Evolutionary conservation across 2,113 vertebrate genomes (phyloP).

Genomic region (Leptobrachium ailaonicum): DNA sequence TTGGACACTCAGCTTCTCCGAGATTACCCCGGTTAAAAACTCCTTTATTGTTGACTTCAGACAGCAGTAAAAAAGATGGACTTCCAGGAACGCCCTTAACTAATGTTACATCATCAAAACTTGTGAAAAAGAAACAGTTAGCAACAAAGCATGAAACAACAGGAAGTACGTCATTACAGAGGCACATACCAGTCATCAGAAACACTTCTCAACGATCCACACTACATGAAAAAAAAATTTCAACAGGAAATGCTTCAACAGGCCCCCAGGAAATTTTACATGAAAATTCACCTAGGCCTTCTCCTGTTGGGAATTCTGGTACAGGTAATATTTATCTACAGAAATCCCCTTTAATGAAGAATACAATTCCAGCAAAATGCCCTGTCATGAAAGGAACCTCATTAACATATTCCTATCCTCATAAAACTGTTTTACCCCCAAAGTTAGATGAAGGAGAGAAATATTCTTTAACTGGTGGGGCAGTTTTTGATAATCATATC

Average conservation of each 20-base stretch:
- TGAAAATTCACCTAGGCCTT: constrained; percentile 20
- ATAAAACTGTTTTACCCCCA: background rate
- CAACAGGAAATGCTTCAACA: background rate
- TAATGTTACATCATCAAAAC: constrained; percentile 16
- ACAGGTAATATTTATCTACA: background rate
- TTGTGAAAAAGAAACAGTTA: constrained; percentile 29
- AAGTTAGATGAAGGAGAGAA: constrained; percentile 4
- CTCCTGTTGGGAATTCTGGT: constrained; percentile 34
- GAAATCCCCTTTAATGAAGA: constrained; percentile 27
- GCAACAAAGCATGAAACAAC: constrained; percentile 11
- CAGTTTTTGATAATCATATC: background rate
- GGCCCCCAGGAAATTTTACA: background rate
- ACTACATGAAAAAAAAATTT: background rate
- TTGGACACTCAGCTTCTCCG: constrained; percentile 42
- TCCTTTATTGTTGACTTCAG: background rate
- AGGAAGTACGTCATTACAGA: constrained; percentile 14
- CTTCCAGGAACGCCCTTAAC: background rate
- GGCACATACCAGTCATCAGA: constrained; percentile 11
- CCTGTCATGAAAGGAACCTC: background rate
- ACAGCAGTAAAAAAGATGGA: constrained; percentile 15
- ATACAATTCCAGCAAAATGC: constrained; percentile 5
- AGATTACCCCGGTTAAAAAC: constrained; percentile 27
- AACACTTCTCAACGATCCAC: background rate
- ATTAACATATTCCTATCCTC: background rate
- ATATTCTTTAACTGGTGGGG: background rate